Conservation (phyloP, 1,140 invertebrate genomes). For the Chironomus striatipennis region DNA sequence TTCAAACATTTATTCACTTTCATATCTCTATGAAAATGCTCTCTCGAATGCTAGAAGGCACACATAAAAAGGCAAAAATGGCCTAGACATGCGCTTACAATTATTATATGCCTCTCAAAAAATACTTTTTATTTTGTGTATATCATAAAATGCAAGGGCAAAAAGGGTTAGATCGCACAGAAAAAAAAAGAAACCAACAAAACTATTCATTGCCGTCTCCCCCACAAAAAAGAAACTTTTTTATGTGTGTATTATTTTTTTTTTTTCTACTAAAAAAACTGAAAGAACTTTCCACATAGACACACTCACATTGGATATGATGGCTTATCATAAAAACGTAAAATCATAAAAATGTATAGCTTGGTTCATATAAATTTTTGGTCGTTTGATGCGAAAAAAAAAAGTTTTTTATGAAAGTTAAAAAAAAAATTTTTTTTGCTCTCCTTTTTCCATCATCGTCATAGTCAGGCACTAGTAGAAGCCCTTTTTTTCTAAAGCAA, state of each 20-base stretch:
- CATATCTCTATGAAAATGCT: neutral
- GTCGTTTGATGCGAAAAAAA: slow-evolving; percentile 5
- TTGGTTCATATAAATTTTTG: neutral
- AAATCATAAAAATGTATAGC: slow-evolving; percentile 18
- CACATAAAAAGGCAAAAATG: neutral
- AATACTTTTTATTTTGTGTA: neutral
- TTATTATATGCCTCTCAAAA: neutral
- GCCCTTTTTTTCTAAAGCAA: too few relatives aligned
- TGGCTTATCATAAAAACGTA: slow-evolving; percentile 22
- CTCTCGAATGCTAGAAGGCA: neutral
- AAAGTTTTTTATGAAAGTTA: too few relatives aligned
- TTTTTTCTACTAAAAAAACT: neutral
- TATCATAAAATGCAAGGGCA: slow-evolving; percentile 10
- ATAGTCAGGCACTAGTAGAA: too few relatives aligned
- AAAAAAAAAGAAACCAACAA: neutral
- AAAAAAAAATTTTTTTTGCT: too few relatives aligned
- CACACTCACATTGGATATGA: slow-evolving; percentile 3
- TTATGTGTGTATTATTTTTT: too few relatives aligned
- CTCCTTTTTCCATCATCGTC: too few relatives aligned
- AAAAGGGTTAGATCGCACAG: slow-evolving; percentile 1
- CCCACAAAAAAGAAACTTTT: too few relatives aligned
- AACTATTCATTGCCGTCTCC: neutral
- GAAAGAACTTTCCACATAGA: neutral
- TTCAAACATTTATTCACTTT: neutral
- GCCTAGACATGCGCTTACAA: slow-evolving; percentile 23